A percentile compares a stretch with the other conserved stretches of the same genome.
phyloP scores from a whole-genome alignment of 1,140 invertebrate species.

The Euura saliciscinereae region DNA sequence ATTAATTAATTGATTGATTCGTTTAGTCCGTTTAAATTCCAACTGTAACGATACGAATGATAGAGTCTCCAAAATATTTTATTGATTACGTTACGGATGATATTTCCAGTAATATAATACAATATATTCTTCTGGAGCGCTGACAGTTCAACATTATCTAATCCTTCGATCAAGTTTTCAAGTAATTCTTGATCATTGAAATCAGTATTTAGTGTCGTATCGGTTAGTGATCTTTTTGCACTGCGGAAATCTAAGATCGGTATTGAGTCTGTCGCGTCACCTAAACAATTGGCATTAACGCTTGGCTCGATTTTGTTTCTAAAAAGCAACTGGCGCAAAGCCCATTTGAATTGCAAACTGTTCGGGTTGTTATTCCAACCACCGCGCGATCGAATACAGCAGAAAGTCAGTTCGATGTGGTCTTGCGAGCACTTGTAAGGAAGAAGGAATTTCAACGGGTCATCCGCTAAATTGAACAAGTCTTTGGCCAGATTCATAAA shows the following conservation, averaged over 20 bases:
- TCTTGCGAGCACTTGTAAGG: constrained; percentile 29
- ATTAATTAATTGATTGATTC: too few relatives aligned
- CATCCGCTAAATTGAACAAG: background rate
- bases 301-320: constrained; percentile 23
- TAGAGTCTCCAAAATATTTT: too few relatives aligned
- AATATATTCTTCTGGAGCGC: constrained; percentile 12
- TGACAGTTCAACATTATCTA: constrained; percentile 3
- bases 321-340: constrained; percentile 20
- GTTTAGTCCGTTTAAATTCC: too few relatives aligned
- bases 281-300: constrained; percentile 24
- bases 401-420: constrained; percentile 29
- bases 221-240: constrained; percentile 10
- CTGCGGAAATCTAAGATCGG: constrained; percentile 22
- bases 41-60: too few relatives aligned
- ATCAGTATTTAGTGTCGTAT: constrained; percentile 8
- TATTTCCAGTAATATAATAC: constrained; percentile 14
- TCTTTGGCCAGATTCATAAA: constrained; percentile 17
- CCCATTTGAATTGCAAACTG: constrained; percentile 24
- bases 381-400: constrained; percentile 25
- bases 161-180: background rate
- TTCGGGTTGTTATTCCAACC: constrained; percentile 34
- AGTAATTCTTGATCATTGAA: background rate
- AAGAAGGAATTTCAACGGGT: constrained; percentile 1
- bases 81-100: constrained; percentile 9
- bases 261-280: constrained; percentile 7